These are phyloP conservation scores for Takifugu ocellatus DNA, from an alignment of 2,797 vertebrate species.

Conservation along the genomic window DNA sequence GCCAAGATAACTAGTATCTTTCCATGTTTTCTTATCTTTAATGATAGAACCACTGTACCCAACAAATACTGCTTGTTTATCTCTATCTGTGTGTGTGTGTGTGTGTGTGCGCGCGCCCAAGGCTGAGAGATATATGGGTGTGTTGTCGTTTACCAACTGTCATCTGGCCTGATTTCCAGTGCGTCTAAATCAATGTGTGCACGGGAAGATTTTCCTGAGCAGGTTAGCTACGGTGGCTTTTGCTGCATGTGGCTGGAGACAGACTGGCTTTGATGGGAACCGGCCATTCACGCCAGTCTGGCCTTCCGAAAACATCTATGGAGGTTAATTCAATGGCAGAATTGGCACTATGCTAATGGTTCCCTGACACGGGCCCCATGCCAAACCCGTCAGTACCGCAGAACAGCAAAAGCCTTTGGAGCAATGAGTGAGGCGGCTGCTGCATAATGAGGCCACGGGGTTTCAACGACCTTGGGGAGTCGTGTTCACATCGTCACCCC, in stretches of 20 bases:
- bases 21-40: conserved; percentile 2
- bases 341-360: conserved; percentile 34
- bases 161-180: conserved; percentile 13
- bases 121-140: not conserved
- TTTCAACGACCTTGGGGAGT: conserved; percentile 32
- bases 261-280: conserved; percentile 38
- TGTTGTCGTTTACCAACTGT: conserved; percentile 14
- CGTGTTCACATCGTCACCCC: not conserved
- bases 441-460: conserved; percentile 13
- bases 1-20: not conserved
- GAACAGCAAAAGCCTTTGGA: conserved; percentile 19
- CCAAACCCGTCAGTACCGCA: conserved; percentile 24
- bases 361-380: conserved; percentile 29
- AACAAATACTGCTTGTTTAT: conserved; percentile 17
- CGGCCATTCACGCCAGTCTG: conserved; percentile 40
- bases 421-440: conserved; percentile 21
- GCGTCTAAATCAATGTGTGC: conserved; percentile 26
- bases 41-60: conserved; percentile 2
- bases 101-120: not conserved
- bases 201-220: conserved; percentile 62
- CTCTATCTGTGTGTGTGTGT: no score
- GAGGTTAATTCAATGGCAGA: conserved; percentile 30
- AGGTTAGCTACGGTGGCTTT: conserved; percentile 71
- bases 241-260: conserved; percentile 65
- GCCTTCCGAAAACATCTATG: conserved; percentile 11